Evolutionary conservation across 2,888 invertebrate genomes (phyloP).

Genomic region (Lampropteryx suffumata): DNA sequence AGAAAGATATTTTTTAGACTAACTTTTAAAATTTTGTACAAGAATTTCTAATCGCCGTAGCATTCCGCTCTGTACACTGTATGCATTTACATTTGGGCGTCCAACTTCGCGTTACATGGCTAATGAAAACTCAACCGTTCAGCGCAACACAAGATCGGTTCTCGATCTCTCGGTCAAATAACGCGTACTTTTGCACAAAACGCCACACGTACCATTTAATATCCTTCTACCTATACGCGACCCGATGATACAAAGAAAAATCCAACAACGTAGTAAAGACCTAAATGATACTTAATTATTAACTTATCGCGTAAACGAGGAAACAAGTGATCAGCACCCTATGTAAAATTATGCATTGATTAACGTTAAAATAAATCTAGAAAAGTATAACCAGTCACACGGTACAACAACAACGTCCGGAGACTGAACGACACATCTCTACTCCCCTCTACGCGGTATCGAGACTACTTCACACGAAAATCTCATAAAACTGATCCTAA

Average conservation of each 20-base stretch:
- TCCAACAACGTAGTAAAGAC: slow-evolving; percentile 49
- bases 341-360: slow-evolving; percentile 57
- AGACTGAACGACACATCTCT: slow-evolving; percentile 8
- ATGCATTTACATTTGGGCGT: neutral
- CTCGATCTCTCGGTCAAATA: neutral
- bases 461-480: slow-evolving; percentile 1
- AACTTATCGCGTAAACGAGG: slow-evolving; percentile 40
- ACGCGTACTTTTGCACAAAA: neutral
- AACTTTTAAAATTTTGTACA: slow-evolving; percentile 69
- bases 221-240: slow-evolving; percentile 36
- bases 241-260: slow-evolving; percentile 41
- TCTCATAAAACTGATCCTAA: slow-evolving; percentile 1
- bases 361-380: slow-evolving; percentile 53
- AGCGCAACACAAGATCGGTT: neutral
- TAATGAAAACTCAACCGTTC: neutral
- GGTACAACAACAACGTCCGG: slow-evolving; percentile 35
- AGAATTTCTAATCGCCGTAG: slow-evolving; percentile 42
- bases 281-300: slow-evolving; percentile 32
- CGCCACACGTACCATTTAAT: neutral
- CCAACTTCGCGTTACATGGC: neutral
- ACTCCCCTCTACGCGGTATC: neutral
- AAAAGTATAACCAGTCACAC: slow-evolving; percentile 45
- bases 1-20: slow-evolving; percentile 52
- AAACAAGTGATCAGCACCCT: slow-evolving; percentile 57
- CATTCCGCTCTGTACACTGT: slow-evolving; percentile 16